Base-by-base conservation (phyloP, 1,140 invertebrate genomes). In the Drosophila novamexicana region DNA sequence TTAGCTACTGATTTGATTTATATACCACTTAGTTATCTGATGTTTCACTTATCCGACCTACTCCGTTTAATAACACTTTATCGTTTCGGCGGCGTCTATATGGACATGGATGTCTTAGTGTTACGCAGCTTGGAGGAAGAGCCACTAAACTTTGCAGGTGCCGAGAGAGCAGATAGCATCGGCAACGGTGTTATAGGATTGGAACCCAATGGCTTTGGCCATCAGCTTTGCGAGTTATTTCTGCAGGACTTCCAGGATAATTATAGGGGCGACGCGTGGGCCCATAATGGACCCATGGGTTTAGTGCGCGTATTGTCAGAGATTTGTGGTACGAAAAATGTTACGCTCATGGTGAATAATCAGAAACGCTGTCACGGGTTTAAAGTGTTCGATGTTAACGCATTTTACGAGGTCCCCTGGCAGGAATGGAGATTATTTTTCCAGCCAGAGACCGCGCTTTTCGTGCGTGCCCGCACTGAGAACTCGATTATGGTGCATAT, bases 11-110 rank as follows among this genome's bases (percentile, higher is more conserved):
- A 0, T 29, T 14, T 14, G 8, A 16, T 9, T 4, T 7, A n/a
- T 9, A 16, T 56, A 2, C 7, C 22, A 56, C 9, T 42, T 16
- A 74, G 71, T 2, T 74, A 1, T 42, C 65, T 45, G 6, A 62
- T 42, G 7, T 37, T 56, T 10, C 65, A 68, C 37, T 94, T 95
- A 66, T 94, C 94, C 12, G 96, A 96, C 83, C 93, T 96, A 6
- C 84, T 97, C 10, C 93, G 96, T 61, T 96, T 95, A 68, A 79
- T 96, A 8, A 95, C 95, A 0, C 90, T 97, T 0, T 96, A 95
- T 93, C 96, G 96, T 85, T 96, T 94, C 65, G 95, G 96, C 22
- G 96, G 96, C 1, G 95, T 96, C 49, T 97, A 97, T 85, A 81
- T 97, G 36, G 96, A 97, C 75, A 86, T 96, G 54, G 96, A 97